Evolutionary conservation across 2,113 vertebrate genomes (phyloP).

Genomic region (Centrocercus urophasianus): DNA sequence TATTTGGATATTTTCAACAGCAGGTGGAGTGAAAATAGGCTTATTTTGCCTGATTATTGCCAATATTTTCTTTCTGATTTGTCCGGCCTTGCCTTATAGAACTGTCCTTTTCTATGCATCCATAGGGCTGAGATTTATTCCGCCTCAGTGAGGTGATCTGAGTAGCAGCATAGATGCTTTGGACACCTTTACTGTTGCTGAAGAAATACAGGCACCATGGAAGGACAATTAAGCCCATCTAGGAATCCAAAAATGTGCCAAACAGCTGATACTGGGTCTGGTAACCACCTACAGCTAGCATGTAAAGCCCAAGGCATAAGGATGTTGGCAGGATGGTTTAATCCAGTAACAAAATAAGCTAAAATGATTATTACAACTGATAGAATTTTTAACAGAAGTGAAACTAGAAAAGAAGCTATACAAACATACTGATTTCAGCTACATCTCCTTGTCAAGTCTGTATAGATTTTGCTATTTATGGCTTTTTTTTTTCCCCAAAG

Average conservation of each 20-base stretch:
- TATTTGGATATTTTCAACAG: too few relatives aligned
- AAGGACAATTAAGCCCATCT: background rate
- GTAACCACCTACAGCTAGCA: conserved; percentile 1
- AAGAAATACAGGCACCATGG: background rate
- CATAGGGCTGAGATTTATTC: background rate
- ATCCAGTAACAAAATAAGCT: conserved; percentile 10
- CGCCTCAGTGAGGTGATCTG: background rate
- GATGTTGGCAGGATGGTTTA: background rate
- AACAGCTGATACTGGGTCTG: background rate
- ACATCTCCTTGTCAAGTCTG: background rate
- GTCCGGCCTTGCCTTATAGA: background rate
- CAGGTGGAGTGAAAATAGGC: background rate
- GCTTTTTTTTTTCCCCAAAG: background rate
- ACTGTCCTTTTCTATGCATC: background rate
- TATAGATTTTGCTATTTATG: conserved; percentile 20
- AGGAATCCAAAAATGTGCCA: background rate
- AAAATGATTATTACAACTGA: background rate
- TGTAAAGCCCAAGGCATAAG: conserved; percentile 10
- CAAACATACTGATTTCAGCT: conserved; percentile 22
- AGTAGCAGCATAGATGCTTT: background rate
- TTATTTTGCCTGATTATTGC: background rate
- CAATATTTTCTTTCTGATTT: background rate
- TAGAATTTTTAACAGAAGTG: conserved; percentile 16
- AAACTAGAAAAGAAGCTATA: background rate
- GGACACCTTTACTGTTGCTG: background rate